These are phyloP conservation scores for Anarsia innoxiella DNA, from an alignment of 2,888 invertebrate genomes.

Conservation along the genomic window DNA sequence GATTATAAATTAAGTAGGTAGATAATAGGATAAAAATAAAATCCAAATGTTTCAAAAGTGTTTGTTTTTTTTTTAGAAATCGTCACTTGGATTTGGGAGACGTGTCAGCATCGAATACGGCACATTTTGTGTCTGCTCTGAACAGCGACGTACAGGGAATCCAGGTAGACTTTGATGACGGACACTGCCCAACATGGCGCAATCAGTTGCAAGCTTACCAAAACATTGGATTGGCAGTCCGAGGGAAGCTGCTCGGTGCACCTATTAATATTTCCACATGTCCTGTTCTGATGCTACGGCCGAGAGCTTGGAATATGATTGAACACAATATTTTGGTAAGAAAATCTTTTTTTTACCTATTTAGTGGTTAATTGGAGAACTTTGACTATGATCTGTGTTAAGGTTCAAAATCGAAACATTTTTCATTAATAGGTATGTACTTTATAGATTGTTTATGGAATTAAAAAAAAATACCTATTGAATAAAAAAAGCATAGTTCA, in stretches of 20 bases:
- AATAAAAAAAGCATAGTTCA: too few relatives aligned
- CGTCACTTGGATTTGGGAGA: constrained; percentile 80
- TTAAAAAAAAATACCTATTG: too few relatives aligned
- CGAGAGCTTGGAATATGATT: constrained; percentile 84
- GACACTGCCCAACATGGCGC: constrained; percentile 82
- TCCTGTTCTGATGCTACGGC: constrained; percentile 79
- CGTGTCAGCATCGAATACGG: constrained; percentile 76
- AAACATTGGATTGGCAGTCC: constrained; percentile 75
- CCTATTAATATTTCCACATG: constrained; percentile 66
- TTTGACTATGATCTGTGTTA: too few relatives aligned
- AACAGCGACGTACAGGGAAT: constrained; percentile 75
- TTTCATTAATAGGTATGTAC: too few relatives aligned
- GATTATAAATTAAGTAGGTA: too few relatives aligned
- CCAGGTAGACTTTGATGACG: constrained; percentile 78
- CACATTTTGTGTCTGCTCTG: constrained; percentile 73
- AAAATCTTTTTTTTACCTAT: too few relatives aligned
- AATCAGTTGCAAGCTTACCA: constrained; percentile 79
- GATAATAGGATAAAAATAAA: too few relatives aligned
- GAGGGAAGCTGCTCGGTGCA: constrained; percentile 64
- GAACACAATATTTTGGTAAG: constrained; percentile 78
- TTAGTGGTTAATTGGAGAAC: too few relatives aligned
- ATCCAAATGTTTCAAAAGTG: too few relatives aligned
- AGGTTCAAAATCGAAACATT: too few relatives aligned
- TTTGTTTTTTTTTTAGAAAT: constrained; percentile 46
- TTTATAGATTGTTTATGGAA: too few relatives aligned